phyloP scores from a whole-genome alignment of 2,888 invertebrate genomes.

The Leptopilina drosophilae region DNA sequence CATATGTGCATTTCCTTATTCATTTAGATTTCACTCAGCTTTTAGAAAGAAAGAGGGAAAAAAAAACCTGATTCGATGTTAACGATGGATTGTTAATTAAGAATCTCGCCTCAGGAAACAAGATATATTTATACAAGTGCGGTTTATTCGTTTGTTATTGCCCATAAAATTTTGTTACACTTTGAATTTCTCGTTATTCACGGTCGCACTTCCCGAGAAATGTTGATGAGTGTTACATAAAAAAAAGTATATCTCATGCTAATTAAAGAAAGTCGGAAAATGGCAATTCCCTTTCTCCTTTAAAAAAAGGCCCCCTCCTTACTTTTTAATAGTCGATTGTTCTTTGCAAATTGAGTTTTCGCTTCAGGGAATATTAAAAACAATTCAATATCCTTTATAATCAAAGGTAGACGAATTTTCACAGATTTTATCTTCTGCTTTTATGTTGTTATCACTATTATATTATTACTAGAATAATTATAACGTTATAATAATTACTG shows the following conservation, averaged over 20 bases:
- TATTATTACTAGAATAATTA: too few species aligned
- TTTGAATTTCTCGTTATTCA: constrained; percentile 21
- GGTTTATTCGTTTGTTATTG: constrained; percentile 27
- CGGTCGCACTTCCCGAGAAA: constrained; percentile 33
- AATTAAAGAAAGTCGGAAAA: constrained; percentile 42
- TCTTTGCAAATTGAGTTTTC: constrained; percentile 20
- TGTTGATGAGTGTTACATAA: constrained; percentile 35
- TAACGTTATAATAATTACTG: too few species aligned
- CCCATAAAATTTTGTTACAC: constrained; percentile 32
- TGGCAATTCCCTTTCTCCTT: constrained; percentile 31
- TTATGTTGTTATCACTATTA: too few species aligned
- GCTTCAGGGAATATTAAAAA: neutral
- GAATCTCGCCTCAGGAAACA: constrained; percentile 4
- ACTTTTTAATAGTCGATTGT: constrained; percentile 24
- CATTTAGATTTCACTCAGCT: constrained; percentile 18
- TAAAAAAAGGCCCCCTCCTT: neutral
- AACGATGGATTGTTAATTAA: constrained; percentile 35
- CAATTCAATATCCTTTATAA: neutral
- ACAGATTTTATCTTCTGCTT: too few species aligned
- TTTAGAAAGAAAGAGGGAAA: neutral
- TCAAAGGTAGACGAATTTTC: neutral
- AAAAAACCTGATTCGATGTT: constrained; percentile 24
- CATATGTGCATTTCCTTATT: constrained; percentile 28
- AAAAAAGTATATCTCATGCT: constrained; percentile 32
- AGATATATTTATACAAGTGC: neutral